A percentile compares a stretch with the other conserved stretches of the same genome.
Evolutionary conservation across 2,888 invertebrate genomes (phyloP).

Genomic region (Crioceris asparagi): DNA sequence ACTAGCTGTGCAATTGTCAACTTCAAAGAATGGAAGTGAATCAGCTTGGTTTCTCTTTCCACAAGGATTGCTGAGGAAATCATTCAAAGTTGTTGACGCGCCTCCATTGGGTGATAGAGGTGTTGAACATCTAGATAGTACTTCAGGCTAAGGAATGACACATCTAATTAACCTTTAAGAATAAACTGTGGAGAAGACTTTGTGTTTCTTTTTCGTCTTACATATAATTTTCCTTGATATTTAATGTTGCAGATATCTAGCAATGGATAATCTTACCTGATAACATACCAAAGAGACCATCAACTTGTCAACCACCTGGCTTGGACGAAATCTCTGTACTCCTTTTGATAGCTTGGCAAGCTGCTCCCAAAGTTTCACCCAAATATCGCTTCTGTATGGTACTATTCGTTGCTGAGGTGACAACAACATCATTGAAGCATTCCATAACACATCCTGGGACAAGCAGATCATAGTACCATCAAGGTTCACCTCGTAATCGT

Average conservation of each 20-base stretch:
- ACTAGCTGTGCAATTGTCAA: slow-evolving; percentile 77
- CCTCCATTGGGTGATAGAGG: slow-evolving; percentile 66
- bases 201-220: too few relatives aligned
- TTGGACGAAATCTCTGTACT: slow-evolving; percentile 52
- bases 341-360: slow-evolving; percentile 50
- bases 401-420: slow-evolving; percentile 74
- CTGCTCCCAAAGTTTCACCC: slow-evolving; percentile 73
- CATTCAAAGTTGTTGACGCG: slow-evolving; percentile 37
- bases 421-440: slow-evolving; percentile 70
- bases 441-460: slow-evolving; percentile 67
- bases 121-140: slow-evolving; percentile 72
- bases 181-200: too few relatives aligned
- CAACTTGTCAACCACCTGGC: slow-evolving; percentile 65
- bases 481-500: slow-evolving; percentile 53
- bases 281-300: slow-evolving; percentile 74
- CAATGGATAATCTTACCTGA: slow-evolving; percentile 55
- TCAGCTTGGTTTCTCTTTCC: slow-evolving; percentile 41
- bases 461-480: slow-evolving; percentile 46
- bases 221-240: too few relatives aligned
- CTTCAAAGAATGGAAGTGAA: slow-evolving; percentile 67
- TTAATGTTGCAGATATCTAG: too few relatives aligned
- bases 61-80: slow-evolving; percentile 41
- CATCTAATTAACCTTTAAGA: too few relatives aligned
- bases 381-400: slow-evolving; percentile 72
- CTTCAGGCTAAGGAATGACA: slow-evolving; percentile 54